phyloP scores from a whole-genome alignment of 1,140 invertebrate genomes.

The Euschistus heros region DNA sequence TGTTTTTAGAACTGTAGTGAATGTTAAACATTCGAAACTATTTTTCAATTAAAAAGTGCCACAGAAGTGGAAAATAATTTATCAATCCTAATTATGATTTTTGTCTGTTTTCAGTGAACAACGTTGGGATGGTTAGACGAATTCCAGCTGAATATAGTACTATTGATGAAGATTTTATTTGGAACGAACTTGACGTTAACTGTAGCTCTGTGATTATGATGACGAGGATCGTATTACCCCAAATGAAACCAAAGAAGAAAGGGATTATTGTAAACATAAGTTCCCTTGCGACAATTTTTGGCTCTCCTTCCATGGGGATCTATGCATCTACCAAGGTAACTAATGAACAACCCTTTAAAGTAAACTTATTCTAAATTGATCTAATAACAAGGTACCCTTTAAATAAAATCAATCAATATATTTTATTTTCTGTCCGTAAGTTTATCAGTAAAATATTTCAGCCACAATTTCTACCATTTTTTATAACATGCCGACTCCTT shows the following conservation, averaged over 20 bases:
- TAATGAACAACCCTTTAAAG: too few relatives aligned
- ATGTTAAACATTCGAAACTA: too few relatives aligned
- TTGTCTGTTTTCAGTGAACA: not conserved
- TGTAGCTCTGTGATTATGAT: not conserved
- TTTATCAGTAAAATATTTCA: too few relatives aligned
- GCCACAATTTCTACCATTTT: too few relatives aligned
- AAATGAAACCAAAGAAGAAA: slow-evolving; percentile 2
- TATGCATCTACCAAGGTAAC: not conserved
- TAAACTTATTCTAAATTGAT: too few relatives aligned
- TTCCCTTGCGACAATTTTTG: not conserved
- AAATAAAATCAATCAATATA: too few relatives aligned
- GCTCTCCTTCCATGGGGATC: not conserved
- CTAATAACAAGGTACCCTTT: too few relatives aligned
- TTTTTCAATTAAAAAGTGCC: too few relatives aligned
- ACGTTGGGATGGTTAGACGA: not conserved
- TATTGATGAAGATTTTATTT: not conserved
- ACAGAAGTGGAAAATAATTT: too few relatives aligned
- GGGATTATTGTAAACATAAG: not conserved
- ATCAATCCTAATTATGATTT: not conserved
- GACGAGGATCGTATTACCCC: not conserved
- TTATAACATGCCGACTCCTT: too few relatives aligned
- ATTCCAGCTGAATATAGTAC: not conserved
- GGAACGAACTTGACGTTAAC: not conserved
- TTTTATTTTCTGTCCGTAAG: too few relatives aligned
- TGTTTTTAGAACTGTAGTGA: too few relatives aligned